These are phyloP conservation scores for Apocrypta bakeri DNA, from an alignment of 1,140 invertebrate genomes.

Conservation along the genomic window DNA sequence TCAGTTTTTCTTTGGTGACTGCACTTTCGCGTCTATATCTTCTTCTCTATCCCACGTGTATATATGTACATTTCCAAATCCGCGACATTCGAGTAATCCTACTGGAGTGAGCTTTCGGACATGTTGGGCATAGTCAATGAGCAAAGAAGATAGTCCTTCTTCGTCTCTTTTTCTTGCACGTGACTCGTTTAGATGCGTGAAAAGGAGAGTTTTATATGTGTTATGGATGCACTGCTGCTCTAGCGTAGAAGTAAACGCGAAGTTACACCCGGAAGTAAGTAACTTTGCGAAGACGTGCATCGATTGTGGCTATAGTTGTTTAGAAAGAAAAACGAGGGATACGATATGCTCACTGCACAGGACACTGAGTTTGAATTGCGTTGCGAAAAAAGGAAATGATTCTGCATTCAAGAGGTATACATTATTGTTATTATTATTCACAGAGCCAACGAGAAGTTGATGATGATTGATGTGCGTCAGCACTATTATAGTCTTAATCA, in stretches of 20 bases:
- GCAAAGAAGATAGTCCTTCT: conserved; percentile 31
- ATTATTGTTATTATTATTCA: no score
- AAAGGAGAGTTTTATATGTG: not conserved
- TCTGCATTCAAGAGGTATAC: no score
- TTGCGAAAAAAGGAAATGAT: not conserved
- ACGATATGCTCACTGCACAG: not conserved
- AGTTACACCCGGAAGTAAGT: not conserved
- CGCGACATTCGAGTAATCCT: conserved; percentile 1
- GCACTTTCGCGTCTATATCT: not conserved
- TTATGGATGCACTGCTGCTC: not conserved
- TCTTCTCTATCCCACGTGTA: not conserved
- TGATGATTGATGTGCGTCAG: no score
- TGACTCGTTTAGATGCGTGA: not conserved
- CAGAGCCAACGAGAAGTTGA: no score
- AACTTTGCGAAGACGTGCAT: not conserved
- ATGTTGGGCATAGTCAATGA: conserved; percentile 55
- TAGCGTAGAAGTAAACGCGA: not conserved
- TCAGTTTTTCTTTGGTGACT: not conserved
- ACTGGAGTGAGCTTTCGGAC: conserved; percentile 16
- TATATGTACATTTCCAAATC: not conserved
- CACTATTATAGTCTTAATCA: no score
- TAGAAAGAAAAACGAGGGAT: no score
- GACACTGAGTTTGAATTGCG: not conserved
- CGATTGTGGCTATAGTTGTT: no score
- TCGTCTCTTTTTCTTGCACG: not conserved